Base-by-base conservation (phyloP, 2,113 vertebrate species). In the Felis chaus region DNA sequence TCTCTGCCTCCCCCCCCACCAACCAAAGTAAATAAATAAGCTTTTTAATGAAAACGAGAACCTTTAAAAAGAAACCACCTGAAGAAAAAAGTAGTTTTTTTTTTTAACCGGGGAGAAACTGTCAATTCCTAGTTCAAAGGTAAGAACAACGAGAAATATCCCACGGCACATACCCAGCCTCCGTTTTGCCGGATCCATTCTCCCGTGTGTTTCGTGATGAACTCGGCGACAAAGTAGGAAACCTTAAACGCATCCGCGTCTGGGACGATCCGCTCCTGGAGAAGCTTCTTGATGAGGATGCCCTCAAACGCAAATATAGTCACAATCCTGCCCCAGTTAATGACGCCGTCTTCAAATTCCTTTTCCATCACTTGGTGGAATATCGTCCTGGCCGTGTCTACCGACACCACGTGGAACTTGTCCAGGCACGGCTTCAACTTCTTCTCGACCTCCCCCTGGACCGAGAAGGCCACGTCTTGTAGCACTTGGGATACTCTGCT, bases 321-420 rank as follows among this genome's bases (percentile, higher is more conserved):
- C 95, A 98, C 98, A 69, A 99, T 99, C 83, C 99, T 94, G 25
- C 99, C 99, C 99, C 99, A 99, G 98, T 99, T 99, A 36, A 98
- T 95, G 80, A 98, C 87, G 57, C 99, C 99, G 1, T 99, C 99
- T 25, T 98, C 98, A 85, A 99, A 99, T 39, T 99, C 98, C 65
- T 98, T 97, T 4, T 98, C 97, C 98, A 99, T 98, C 89, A 99
- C 98, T 4, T 98, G 96, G 0, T 92, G 97, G 97, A 99, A 99
- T 55, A 99, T 97, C 14, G 73, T 71, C 39, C 96, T 97, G 94
- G 98, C 99, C 0, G 14, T 90, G 1, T 98, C 98, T 2, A 98
- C 61, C 0, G 99, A 99, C 5, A 1, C 76, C 3, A 99, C 97
- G 5, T 97, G 94, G 18, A 99, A 83, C 7, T 23, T 96, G 92